Evolutionary conservation across 2,113 vertebrate genomes (phyloP).

Genomic region (Axis porcinus): DNA sequence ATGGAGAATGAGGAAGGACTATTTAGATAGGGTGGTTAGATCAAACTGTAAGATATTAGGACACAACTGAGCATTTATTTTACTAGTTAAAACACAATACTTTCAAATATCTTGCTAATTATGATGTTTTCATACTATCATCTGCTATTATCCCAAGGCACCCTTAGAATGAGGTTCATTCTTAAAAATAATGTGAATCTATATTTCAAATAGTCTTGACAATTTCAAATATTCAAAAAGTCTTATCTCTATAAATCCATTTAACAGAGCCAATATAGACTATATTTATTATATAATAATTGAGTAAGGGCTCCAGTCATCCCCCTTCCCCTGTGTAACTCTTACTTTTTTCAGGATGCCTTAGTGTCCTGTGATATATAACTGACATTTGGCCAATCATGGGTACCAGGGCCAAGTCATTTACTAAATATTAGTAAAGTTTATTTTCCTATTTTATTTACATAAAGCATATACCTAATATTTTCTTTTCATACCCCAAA

Average conservation of each 20-base stretch:
- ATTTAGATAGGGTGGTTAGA: not conserved
- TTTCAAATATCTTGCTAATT: not conserved
- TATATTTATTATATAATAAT: not conserved
- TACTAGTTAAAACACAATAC: not conserved
- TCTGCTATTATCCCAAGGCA: not conserved
- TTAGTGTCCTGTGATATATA: not conserved
- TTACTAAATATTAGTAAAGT: not conserved
- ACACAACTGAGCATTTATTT: not conserved
- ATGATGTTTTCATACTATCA: not conserved
- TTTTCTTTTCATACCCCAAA: not conserved
- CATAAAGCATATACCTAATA: not conserved
- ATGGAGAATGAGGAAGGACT: not conserved
- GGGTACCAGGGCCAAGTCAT: not conserved
- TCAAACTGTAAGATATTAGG: not conserved
- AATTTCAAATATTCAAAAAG: not conserved
- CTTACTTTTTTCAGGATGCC: not conserved
- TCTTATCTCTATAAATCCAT: not conserved
- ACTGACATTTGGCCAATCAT: not conserved
- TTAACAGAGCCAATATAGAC: not conserved
- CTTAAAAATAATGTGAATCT: not conserved
- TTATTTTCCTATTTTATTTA: conserved; percentile 3
- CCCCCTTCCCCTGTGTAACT: not conserved
- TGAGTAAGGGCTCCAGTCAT: not conserved
- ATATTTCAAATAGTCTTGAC: not conserved
- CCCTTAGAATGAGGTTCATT: not conserved